These are phyloP conservation scores for Orthosia gracilis DNA, from an alignment of 2,888 invertebrate genomes.

Conservation along the genomic window DNA sequence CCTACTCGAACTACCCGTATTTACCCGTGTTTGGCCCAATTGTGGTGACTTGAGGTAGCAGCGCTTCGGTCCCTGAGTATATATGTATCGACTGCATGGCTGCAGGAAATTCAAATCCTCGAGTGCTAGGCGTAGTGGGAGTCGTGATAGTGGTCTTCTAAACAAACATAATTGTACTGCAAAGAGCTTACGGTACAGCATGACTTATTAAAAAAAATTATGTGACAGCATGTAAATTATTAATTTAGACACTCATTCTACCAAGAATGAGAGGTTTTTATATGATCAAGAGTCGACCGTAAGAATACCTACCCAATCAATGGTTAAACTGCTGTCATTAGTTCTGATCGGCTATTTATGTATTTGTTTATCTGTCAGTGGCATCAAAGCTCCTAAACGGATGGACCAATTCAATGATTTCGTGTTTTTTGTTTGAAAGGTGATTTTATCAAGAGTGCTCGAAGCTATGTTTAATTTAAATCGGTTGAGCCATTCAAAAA, in stretches of 20 bases:
- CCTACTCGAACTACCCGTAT: slow-evolving; percentile 8
- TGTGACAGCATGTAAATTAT: background rate
- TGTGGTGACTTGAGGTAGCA: slow-evolving; percentile 30
- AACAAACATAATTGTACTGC: slow-evolving; percentile 43
- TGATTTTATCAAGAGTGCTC: no score
- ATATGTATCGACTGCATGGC: slow-evolving; percentile 14
- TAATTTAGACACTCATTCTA: background rate
- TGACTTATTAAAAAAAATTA: slow-evolving; percentile 5
- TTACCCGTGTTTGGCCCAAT: slow-evolving; percentile 22
- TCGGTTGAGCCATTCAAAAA: no score
- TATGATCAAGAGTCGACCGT: no score
- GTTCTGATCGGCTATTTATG: no score
- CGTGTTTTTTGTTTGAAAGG: no score
- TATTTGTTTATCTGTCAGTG: no score
- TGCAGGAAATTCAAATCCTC: slow-evolving; percentile 62
- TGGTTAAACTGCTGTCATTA: no score
- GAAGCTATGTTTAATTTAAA: no score
- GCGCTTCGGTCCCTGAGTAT: slow-evolving; percentile 13
- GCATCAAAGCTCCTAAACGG: no score
- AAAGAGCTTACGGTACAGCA: background rate
- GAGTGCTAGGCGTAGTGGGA: slow-evolving; percentile 17
- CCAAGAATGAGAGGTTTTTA: background rate
- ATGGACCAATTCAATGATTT: no score
- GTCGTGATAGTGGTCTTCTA: slow-evolving; percentile 30
- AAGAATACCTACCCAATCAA: no score